Evolutionary conservation across 2,888 invertebrate species (phyloP).

Genomic region (Liopterus haemorrhoidalis): DNA sequence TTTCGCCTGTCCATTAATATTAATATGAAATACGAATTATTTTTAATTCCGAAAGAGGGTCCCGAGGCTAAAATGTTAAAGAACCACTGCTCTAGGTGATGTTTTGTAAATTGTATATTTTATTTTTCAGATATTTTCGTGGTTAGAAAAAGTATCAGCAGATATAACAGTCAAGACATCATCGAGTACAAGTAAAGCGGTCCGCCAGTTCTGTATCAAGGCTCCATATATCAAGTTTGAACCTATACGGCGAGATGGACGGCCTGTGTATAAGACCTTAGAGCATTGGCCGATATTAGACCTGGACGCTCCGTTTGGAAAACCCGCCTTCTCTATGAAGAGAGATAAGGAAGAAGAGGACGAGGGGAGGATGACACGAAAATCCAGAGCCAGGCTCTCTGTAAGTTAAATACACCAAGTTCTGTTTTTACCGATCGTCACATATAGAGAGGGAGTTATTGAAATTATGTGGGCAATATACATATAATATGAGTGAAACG

Average conservation of each 20-base stretch:
- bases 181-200: constrained; percentile 21
- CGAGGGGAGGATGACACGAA: constrained; percentile 52
- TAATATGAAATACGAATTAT: too few relatives aligned
- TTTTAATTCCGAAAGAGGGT: too few relatives aligned
- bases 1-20: too few relatives aligned
- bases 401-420: constrained; percentile 43
- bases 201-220: constrained; percentile 56
- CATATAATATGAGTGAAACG: too few relatives aligned
- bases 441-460: too few relatives aligned
- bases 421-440: too few relatives aligned
- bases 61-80: background rate
- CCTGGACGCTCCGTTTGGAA: constrained; percentile 44
- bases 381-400: constrained; percentile 47
- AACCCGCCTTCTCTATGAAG: constrained; percentile 33
- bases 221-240: constrained; percentile 70
- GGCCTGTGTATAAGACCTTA: constrained; percentile 60
- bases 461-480: too few relatives aligned
- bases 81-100: background rate
- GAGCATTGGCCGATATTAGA: constrained; percentile 57
- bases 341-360: constrained; percentile 37
- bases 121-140: constrained; percentile 34
- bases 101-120: constrained; percentile 1
- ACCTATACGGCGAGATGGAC: constrained; percentile 52
- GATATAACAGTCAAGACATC: constrained; percentile 44
- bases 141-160: constrained; percentile 61